Evolutionary conservation across 2,888 invertebrate genomes (phyloP).

Genomic region (Melieria omissa): DNA sequence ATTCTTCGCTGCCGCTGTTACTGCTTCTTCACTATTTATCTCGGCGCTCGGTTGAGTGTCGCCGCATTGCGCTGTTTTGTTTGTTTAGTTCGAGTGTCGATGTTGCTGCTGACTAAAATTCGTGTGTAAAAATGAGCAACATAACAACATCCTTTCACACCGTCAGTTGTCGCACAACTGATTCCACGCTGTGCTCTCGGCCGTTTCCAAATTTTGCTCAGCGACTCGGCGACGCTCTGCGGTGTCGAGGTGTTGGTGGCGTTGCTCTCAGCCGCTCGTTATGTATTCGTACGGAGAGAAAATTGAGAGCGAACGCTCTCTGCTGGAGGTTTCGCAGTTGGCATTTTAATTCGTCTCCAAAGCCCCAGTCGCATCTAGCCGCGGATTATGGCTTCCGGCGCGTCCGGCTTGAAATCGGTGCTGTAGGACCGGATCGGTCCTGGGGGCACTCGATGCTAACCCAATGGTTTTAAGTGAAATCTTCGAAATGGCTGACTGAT

Average conservation of each 20-base stretch:
- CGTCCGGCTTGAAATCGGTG: no score
- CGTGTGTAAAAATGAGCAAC: conserved; percentile 64
- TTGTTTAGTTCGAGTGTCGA: conserved; percentile 15
- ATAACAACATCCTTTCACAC: conserved; percentile 68
- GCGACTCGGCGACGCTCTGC: background rate
- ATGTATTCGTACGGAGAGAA: background rate
- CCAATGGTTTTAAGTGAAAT: background rate
- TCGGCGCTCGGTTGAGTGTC: conserved; percentile 2
- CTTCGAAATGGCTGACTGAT: background rate
- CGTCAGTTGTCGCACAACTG: conserved; percentile 75
- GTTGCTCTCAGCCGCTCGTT: conserved; percentile 14
- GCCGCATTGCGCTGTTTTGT: conserved; percentile 17
- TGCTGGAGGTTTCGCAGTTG: no score
- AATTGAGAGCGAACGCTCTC: no score
- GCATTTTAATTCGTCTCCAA: no score
- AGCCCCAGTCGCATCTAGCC: no score
- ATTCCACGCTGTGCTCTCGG: conserved; percentile 44
- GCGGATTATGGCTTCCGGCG: no score
- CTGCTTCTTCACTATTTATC: conserved; percentile 6
- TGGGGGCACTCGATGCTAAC: no score
- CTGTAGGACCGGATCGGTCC: no score
- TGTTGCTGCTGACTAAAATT: conserved; percentile 1
- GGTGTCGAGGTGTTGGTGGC: background rate
- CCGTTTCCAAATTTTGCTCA: conserved; percentile 9
- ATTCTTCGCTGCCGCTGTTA: conserved; percentile 6